These are phyloP conservation scores for Phortica variegata DNA, from an alignment of 1,140 invertebrate genomes.

Conservation along the genomic window DNA sequence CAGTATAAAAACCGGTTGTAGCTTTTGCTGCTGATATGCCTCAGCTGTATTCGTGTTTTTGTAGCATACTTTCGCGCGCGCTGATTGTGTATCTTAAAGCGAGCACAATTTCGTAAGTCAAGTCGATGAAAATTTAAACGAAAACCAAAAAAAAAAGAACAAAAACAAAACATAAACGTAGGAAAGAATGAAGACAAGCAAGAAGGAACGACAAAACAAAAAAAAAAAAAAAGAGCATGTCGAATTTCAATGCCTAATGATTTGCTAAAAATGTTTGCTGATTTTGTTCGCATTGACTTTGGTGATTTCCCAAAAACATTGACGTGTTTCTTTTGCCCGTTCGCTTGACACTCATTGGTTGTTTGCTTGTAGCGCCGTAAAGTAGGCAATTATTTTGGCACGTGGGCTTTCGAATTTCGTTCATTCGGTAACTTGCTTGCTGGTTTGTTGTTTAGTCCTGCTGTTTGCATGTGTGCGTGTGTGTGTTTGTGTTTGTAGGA, in stretches of 20 bases:
- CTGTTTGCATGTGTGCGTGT: slow-evolving; percentile 10
- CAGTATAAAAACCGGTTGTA: too few species aligned
- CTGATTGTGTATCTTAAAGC: slow-evolving; percentile 33
- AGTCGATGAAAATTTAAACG: slow-evolving; percentile 10
- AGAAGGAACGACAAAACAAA: background rate
- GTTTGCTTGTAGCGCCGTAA: background rate
- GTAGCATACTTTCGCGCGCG: slow-evolving; percentile 43
- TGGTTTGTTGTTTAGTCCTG: slow-evolving; percentile 19
- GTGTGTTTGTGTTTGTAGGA: too few species aligned
- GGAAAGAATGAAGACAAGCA: slow-evolving; percentile 32
- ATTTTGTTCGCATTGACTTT: too few species aligned
- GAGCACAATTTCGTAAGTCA: too few species aligned
- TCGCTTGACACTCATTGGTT: too few species aligned
- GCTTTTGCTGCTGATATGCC: too few species aligned
- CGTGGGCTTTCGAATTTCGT: slow-evolving; percentile 40
- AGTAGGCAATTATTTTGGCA: slow-evolving; percentile 27
- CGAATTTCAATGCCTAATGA: too few species aligned
- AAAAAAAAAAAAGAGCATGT: too few species aligned
- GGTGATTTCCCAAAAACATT: too few species aligned
- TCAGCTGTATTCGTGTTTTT: slow-evolving; percentile 14
- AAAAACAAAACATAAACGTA: slow-evolving; percentile 13
- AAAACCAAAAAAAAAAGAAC: slow-evolving; percentile 17
- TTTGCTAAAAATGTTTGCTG: too few species aligned
- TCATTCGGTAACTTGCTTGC: too few species aligned
- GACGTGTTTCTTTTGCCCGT: too few species aligned